Evolutionary conservation across 2,113 vertebrate genomes (phyloP), one percentile per base, ranked within the genome.

Genomic region (Brachyhypopomus gauderio): DNA sequence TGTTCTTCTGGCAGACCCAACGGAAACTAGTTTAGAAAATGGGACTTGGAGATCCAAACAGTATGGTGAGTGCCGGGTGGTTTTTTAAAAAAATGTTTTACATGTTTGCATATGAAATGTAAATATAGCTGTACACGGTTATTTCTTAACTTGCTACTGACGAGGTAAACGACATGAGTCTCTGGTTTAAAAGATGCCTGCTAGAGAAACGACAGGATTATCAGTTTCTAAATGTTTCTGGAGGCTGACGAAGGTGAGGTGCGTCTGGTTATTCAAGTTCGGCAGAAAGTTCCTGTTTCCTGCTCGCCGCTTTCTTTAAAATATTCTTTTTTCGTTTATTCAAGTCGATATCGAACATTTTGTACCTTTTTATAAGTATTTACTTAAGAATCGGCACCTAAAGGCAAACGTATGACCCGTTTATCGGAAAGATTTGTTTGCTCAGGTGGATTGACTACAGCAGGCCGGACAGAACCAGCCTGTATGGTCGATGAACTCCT

Each of bases 41-140:
- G 85, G 85, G 83, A 72, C 4, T 86, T 1, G 72, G 63, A 55
- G 85, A 86, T 79, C 85, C 83, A 6, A 75, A 84, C 58, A 69
- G 38, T 19, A 45, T 76, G 80, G 85, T 86, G 64, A 75, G 79
- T 63, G 3, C 20, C 20, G 14, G 17, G 0, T 19, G 12, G 19
- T 62, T 3, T 52, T 52, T 14, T 8, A 52, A 52, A n/a, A n/a
- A n/a, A n/a, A n/a, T n/a, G n/a, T n/a, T n/a, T n/a, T n/a, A n/a
- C n/a, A 52, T 52, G 9, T 12, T 14, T 52, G 9, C 5, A 52
- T 52, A 0, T 11, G 45, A 52, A 52, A 14, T 14, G 45, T 52
- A 52, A 14, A 60, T n/a, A 19, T 12, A 58, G 16, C 3, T 19
- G 56, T 58, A 9, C 56, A 17, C 4, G 16, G n/a, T 60, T 6